Conservation (phyloP, 2,113 vertebrate species). For the Notiomystis cincta region DNA sequence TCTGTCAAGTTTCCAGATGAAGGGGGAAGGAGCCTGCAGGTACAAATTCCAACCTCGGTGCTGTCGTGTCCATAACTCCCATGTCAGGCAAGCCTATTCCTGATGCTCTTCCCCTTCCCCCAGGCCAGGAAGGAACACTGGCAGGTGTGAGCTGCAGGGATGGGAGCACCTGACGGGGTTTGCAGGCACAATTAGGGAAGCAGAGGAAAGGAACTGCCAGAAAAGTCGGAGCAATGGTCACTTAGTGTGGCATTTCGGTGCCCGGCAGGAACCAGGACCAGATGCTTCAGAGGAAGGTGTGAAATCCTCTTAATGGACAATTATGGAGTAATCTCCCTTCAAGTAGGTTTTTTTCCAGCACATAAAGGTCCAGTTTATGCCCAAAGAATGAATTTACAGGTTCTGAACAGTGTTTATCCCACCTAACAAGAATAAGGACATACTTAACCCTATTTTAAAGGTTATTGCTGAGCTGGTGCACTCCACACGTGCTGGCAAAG, state of each 20-base stretch:
- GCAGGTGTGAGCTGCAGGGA: not conserved
- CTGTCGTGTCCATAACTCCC: rapidly evolving
- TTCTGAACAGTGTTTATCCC: not conserved
- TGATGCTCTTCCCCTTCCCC: not conserved
- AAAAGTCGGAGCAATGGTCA: not conserved
- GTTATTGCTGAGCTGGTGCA: not conserved
- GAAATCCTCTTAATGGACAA: slow-evolving; percentile 34
- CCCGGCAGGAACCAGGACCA: not conserved
- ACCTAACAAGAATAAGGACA: not conserved
- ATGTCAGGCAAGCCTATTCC: not conserved
- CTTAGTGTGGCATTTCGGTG: not conserved
- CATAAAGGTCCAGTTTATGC: not conserved
- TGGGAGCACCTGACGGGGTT: not conserved
- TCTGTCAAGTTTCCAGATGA: not conserved
- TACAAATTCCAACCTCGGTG: not conserved
- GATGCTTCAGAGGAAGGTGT: slow-evolving; percentile 10
- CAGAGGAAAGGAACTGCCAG: not conserved
- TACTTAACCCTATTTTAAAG: not conserved
- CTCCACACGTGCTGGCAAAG: not conserved
- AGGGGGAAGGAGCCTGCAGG: not conserved
- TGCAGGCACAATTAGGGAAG: not conserved
- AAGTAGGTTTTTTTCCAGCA: not conserved
- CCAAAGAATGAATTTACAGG: not conserved
- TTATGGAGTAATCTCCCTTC: not conserved
- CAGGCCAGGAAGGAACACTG: not conserved